phyloP scores from a whole-genome alignment of 2,797 vertebrate species.

The Megalops cyprinoides region DNA sequence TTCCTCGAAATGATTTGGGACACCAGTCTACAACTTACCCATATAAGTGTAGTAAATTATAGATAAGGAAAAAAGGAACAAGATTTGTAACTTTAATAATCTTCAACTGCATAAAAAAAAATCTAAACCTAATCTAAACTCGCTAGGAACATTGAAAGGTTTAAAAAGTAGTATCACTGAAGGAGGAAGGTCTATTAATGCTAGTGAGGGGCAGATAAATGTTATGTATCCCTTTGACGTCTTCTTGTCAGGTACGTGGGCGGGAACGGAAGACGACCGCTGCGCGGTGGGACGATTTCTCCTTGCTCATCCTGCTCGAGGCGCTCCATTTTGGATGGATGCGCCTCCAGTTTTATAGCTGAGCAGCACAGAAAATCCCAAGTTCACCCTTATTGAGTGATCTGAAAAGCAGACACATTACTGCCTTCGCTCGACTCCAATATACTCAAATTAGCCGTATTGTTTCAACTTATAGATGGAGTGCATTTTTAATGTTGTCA shows the following conservation, averaged over 20 bases:
- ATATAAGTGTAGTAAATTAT: too few species aligned
- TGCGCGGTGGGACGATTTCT: neutral
- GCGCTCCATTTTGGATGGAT: neutral
- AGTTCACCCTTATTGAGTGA: neutral
- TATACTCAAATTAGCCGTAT: neutral
- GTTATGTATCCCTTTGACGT: neutral
- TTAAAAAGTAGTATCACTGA: too few species aligned
- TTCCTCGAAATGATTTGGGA: too few species aligned
- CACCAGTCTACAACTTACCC: too few species aligned
- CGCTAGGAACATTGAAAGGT: too few species aligned
- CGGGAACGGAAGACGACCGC: neutral
- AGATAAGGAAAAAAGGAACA: too few species aligned
- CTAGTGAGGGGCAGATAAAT: neutral
- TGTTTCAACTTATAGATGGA: too few species aligned
- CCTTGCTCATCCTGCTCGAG: neutral
- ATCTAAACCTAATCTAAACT: too few species aligned
- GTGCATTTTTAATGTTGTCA: too few species aligned
- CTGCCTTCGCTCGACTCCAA: neutral
- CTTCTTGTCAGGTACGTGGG: neutral
- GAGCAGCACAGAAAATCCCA: conserved; percentile 1
- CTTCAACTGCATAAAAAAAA: too few species aligned
- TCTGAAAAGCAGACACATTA: neutral
- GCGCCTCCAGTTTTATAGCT: conserved; percentile 1
- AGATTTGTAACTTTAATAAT: too few species aligned
- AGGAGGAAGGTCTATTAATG: too few species aligned